phyloP scores from a whole-genome alignment of 1,140 invertebrate genomes.

The Calephelis nemesis region DNA sequence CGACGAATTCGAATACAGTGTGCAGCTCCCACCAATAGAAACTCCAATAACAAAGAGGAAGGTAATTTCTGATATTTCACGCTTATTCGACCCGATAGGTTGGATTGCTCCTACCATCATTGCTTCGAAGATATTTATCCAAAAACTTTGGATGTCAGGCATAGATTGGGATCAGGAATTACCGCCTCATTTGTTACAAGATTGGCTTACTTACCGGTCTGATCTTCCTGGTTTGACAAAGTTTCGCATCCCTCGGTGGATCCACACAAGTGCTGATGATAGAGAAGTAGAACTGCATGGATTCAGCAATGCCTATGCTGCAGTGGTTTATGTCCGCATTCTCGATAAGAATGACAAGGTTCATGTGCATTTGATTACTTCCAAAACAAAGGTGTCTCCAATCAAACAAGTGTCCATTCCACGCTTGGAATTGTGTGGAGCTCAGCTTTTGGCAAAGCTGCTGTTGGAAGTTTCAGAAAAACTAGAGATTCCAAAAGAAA shows the following conservation, averaged over 20 bases:
- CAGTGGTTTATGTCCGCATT: conserved; percentile 1
- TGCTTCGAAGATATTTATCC: conserved; percentile 28
- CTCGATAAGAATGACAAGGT: not conserved
- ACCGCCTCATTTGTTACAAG: not conserved
- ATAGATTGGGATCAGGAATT: conserved; percentile 30
- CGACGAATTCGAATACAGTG: conserved; percentile 23
- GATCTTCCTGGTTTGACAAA: not conserved
- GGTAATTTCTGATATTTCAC: conserved; percentile 26
- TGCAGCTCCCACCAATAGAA: conserved; percentile 18
- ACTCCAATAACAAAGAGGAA: conserved; percentile 30
- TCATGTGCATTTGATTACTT: not conserved
- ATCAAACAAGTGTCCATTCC: conserved; percentile 25
- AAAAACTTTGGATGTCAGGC: conserved; percentile 28
- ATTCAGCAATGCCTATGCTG: not conserved
- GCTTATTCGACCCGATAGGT: conserved; percentile 28
- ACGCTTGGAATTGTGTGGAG: conserved; percentile 2
- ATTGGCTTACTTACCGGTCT: conserved; percentile 23
- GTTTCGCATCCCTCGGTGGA: conserved; percentile 21
- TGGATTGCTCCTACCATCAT: conserved; percentile 27
- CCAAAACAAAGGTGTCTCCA: conserved; percentile 12
- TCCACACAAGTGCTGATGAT: not conserved
- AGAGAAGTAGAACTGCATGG: not conserved
- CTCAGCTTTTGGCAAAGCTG: not conserved
- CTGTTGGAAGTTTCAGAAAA: not conserved
- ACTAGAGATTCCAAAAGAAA: not conserved